Conservation (phyloP, 2,888 invertebrate genomes). For the Scaptomyza caliginosa region DNA sequence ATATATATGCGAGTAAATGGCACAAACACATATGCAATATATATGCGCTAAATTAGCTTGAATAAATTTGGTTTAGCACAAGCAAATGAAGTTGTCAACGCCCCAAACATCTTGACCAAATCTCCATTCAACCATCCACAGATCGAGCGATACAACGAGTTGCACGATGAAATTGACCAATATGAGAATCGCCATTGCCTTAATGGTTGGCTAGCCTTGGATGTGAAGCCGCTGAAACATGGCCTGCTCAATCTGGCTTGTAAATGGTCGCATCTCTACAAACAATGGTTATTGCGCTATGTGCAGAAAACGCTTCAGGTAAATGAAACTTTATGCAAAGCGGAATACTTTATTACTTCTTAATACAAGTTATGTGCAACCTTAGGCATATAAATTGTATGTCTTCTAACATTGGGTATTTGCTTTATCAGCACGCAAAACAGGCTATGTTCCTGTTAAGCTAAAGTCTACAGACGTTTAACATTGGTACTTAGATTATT, state of each 20-base stretch:
- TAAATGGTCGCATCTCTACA: constrained; percentile 95
- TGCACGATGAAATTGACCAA: constrained; percentile 81
- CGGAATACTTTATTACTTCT: not conserved
- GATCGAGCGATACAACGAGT: constrained; percentile 82
- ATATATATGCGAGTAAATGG: constrained; percentile 28
- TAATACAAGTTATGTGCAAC: too few species aligned
- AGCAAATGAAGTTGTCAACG: constrained; percentile 65
- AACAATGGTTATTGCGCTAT: constrained; percentile 92
- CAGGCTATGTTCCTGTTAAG: too few species aligned
- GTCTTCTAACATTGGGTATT: too few species aligned
- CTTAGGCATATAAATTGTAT: too few species aligned
- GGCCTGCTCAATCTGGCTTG: constrained; percentile 93
- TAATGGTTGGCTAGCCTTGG: constrained; percentile 91
- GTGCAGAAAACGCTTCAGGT: constrained; percentile 88
- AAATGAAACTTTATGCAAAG: constrained; percentile 21
- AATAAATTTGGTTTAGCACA: constrained; percentile 63
- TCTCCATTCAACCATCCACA: constrained; percentile 35
- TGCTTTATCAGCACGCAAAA: too few species aligned
- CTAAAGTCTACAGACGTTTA: too few species aligned
- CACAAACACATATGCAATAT: constrained; percentile 20
- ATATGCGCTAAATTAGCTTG: constrained; percentile 67
- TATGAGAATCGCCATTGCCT: constrained; percentile 86
- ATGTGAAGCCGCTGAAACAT: constrained; percentile 92
- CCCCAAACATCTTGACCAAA: constrained; percentile 21
- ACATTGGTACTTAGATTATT: too few species aligned